Evolutionary conservation across 2,888 invertebrate species (phyloP), one percentile per base, ranked within the genome.

Genomic region (Eristalis tenax): DNA sequence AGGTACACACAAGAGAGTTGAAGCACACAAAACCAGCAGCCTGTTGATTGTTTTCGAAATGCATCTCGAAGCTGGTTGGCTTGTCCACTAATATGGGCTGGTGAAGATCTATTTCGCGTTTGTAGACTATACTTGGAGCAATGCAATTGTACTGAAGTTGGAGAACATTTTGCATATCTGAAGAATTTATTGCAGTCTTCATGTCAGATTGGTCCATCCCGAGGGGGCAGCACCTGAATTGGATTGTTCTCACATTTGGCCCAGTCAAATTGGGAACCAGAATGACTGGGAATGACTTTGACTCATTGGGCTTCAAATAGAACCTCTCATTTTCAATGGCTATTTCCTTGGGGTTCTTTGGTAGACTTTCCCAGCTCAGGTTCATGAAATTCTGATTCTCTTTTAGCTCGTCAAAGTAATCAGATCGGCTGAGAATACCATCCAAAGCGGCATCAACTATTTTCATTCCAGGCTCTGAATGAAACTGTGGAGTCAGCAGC

Each of bases 341-440:
- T 1, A 92, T 75, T 77, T 92, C 93, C 2, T 88, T 88, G 0
- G 93, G 91, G 89, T 92, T 90, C 22, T 88, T 89, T 10, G 92
- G 91, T 23, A 92, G 50, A 0, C 87, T 80, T 75, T 91, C 90
- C 92, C 92, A 92, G 85, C 92, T 91, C 89, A 91, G 90, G 57
- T 90, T 90, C 1, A 89, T 88, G 77, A 90, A 92, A 50, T 91
- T 90, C 18, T 90, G 90, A 66, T 91, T 90, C 73, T 90, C 88
- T 18, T 84, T 89, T 22, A 92, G 88, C 6, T 89, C 78, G 10
- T 81, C 85, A 77, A 92, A 92, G 74, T 92, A 92, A 11, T 90
- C 74, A 15, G 64, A 89, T 0, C 89, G 89, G 18, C 88, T 81
- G 2, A 92, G 64, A 1, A 92, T 79, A 5, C 76, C 79, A 8